phyloP scores from a whole-genome alignment of 1,140 invertebrate species.

The Hetaerina americana region DNA sequence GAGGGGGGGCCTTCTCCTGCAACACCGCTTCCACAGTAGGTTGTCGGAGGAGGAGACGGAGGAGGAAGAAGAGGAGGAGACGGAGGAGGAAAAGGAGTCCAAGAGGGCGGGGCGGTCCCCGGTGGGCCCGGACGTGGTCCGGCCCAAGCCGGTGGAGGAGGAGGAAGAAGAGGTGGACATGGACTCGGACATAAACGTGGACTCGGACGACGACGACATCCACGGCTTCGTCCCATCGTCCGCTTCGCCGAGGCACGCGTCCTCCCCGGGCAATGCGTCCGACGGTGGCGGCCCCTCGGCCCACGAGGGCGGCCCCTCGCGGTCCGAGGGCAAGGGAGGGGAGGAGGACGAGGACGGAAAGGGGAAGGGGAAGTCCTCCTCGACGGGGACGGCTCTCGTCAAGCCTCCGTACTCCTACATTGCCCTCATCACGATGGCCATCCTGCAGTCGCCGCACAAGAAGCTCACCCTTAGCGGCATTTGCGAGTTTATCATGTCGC shows the following conservation, averaged over 20 bases:
- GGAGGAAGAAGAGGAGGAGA: neutral
- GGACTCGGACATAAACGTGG: neutral
- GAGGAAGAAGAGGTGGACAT: neutral
- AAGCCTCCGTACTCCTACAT: conserved; percentile 98
- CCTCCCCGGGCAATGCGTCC: neutral
- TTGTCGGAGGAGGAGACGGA: neutral
- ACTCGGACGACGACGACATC: neutral
- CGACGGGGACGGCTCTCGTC: conserved; percentile 38
- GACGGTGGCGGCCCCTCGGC: neutral
- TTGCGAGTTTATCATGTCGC: conserved; percentile 97
- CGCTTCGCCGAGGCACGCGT: neutral
- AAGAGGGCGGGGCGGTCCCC: neutral
- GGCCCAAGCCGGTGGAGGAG: neutral
- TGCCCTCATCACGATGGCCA: conserved; percentile 95
- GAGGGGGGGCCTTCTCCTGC: neutral
- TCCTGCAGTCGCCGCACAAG: conserved; percentile 92
- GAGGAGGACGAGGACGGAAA: neutral
- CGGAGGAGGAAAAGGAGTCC: neutral
- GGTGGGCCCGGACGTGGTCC: no score
- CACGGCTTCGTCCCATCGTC: neutral
- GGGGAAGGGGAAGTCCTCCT: neutral
- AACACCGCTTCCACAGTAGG: neutral
- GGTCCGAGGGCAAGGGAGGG: neutral
- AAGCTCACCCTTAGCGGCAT: conserved; percentile 93
- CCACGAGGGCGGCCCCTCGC: neutral